Base-by-base conservation (phyloP, 1,140 invertebrate species). In the Bombyx mandarina region DNA sequence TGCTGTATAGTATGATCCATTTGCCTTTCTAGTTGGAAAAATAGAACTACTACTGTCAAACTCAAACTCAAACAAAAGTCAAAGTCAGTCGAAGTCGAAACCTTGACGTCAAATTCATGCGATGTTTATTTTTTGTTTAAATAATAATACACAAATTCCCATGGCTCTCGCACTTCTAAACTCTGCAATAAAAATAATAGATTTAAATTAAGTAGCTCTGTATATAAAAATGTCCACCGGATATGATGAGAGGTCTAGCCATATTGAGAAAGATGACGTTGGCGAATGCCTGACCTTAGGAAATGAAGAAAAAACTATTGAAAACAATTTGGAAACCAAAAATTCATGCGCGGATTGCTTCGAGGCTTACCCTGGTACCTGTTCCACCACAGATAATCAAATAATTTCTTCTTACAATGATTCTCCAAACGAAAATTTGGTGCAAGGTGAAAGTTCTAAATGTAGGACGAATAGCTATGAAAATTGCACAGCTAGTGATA, bases 61-160 rank as follows among this genome's bases (percentile, higher is more conserved):
- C 7, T 49, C 48, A 7, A 49, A 18, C 3, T n/a, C 48, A 66
- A 66, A 71, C 4, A 35, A 35, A 35, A 35, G 26, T 35, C 26
- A 35, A 2, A 35, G 4, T 35, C 26, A 35, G 26, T 35, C 26
- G 26, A 35, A 35, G 12, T 18, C 12, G 12, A 18, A 35, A 2
- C 26, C 4, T 35, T 35, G 26, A 35, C 62, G 66, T 69, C 66
- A 66, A 60, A 69, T 44, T 58, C 60, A 18, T 50, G 56, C 56
- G 57, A 73, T 79, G 75, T 79, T 79, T 81, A 77, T 79, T 79
- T 78, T 79, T 64, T 57, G 62, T 61, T 66, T 43, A 66, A 18
- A 69, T 79, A 69, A 57, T 61, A 61, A 57, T 52, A 63, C 59
- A 62, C 53, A 69, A 62, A 61, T 69, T 66, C 61, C 63, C 68